These are phyloP conservation scores for Drosophila meridionalis DNA, from an alignment of 2,888 invertebrate genomes.

Conservation along the genomic window DNA sequence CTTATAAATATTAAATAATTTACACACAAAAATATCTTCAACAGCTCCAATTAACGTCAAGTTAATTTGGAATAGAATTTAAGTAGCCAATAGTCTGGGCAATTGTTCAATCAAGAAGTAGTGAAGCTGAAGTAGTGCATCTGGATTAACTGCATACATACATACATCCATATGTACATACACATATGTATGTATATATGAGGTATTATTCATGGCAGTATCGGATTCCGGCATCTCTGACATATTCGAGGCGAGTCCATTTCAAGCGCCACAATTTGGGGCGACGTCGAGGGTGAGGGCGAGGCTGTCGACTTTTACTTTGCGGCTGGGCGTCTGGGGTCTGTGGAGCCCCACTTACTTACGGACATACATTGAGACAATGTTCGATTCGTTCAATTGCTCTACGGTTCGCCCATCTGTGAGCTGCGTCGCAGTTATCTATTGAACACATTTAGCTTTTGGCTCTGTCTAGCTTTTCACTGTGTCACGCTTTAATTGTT, in stretches of 20 bases:
- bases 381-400: constrained; percentile 50
- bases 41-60: neutral
- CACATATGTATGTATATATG: neutral
- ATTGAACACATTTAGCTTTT: constrained; percentile 57
- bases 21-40: neutral
- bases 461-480: constrained; percentile 39
- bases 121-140: constrained; percentile 24
- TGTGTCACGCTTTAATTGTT: constrained; percentile 62
- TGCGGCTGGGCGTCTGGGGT: constrained; percentile 14
- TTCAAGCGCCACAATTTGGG: constrained; percentile 43
- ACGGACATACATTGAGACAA: constrained; percentile 25
- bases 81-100: constrained; percentile 19
- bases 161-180: neutral
- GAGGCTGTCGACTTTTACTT: constrained; percentile 44
- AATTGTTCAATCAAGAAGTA: constrained; percentile 34
- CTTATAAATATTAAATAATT: neutral
- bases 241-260: constrained; percentile 32
- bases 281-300: constrained; percentile 10
- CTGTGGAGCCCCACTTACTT: constrained; percentile 31
- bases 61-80: constrained; percentile 32
- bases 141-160: constrained; percentile 8
- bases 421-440: constrained; percentile 45
- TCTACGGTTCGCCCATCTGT: constrained; percentile 21
- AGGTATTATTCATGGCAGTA: constrained; percentile 43
- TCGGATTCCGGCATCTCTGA: constrained; percentile 48